These are phyloP conservation scores for Rattus norvegicus DNA, from an alignment of 2,113 vertebrate species.

Conservation along the genomic window GRCr8 NC_086020.1:72392501-72393000, in stretches of 20 bases:
- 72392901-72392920: background rate
- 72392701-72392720: background rate
- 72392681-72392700: background rate
- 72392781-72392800: background rate
- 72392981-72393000: background rate
- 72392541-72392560: background rate
- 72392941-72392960: background rate
- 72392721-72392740: background rate
- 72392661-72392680: fast-evolving
- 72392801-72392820: background rate
- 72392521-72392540: background rate
- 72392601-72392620: background rate
- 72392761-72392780: no score
- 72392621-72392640: no score
- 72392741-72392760: background rate
- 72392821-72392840: fast-evolving
- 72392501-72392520: background rate
- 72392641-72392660: background rate
- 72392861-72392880: background rate
- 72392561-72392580: no score
- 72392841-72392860: no score
- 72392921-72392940: fast-evolving
- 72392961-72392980: background rate
- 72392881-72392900: fast-evolving
- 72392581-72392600: background rate